Evolutionary conservation across 2,797 vertebrate genomes (phyloP), one percentile per base, ranked within the genome.

Genomic region (Sebastes paucispinis): DNA sequence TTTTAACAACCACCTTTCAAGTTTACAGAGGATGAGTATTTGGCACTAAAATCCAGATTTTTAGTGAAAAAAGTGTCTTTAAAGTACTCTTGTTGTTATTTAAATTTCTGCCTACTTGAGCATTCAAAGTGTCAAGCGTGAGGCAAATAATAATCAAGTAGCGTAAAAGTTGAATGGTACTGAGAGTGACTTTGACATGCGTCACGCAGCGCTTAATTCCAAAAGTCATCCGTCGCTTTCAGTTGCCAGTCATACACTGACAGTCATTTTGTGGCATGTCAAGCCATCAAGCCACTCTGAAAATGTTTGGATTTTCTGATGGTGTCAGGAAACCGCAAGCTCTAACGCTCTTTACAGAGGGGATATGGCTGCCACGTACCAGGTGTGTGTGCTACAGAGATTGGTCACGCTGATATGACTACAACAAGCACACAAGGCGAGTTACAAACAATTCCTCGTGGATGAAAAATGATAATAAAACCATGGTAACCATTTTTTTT

Each of bases 191-290:
- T 85, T 74, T 87, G 87, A 88, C 84, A 73, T 43, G 65, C 81
- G 55, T 83, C 68, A 70, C 25, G 55, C 34, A 58, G 47, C 12
- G 54, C 65, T 74, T 71, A 5, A 80, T 55, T 83, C 78, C 80
- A 82, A 72, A 89, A 77, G 78, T 69, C 72, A 66, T 36, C 68
- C 25, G 63, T 85, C 87, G 87, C 86, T 79, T 76, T 75, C 55
- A 31, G 60, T 57, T 86, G 85, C 63, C 80, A 85, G 63, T 85
- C 83, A 83, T 27, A 74, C 36, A 73, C 47, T 85, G 87, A 76
- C 84, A 78, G 78, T 50, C 76, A 22, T 75, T 81, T 79, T 67
- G 55, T 83, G 77, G 77, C 81, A 74, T 72, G 71, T 80, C 79
- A 83, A 86, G 55, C 31, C 83, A 67, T 87, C 81, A 79, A 71